Evolutionary conservation across 2,888 invertebrate genomes (phyloP).

Genomic region (Dichetophora obliterata): DNA sequence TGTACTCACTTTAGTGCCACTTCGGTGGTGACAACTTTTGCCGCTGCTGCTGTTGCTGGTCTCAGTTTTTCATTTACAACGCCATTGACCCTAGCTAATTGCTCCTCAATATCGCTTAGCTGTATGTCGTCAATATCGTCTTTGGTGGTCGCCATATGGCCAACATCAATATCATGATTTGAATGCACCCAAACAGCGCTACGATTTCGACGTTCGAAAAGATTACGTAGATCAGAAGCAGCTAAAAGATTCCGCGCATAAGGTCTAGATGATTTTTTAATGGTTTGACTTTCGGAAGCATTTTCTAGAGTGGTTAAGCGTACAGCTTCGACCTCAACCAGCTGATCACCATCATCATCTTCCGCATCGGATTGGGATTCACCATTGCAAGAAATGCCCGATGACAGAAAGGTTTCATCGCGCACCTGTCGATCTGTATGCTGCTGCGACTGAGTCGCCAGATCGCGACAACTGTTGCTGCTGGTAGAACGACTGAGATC

Average conservation of each 20-base stretch:
- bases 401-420: constrained; percentile 65
- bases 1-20: neutral
- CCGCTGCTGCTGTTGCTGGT: constrained; percentile 11
- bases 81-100: constrained; percentile 62
- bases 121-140: constrained; percentile 60
- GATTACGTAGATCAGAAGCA: constrained; percentile 59
- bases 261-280: neutral
- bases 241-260: constrained; percentile 47
- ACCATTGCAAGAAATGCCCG: constrained; percentile 67
- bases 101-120: constrained; percentile 69
- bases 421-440: constrained; percentile 29
- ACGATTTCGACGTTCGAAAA: constrained; percentile 67
- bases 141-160: too few relatives aligned
- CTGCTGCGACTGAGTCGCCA: constrained; percentile 31
- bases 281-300: neutral
- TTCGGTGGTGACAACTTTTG: neutral
- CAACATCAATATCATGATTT: constrained; percentile 44
- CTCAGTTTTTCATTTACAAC: neutral
- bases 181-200: constrained; percentile 65
- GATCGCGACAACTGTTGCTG: constrained; percentile 47
- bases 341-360: constrained; percentile 20
- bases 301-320: constrained; percentile 14
- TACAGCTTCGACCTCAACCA: constrained; percentile 44
- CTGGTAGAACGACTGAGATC: constrained; percentile 54
- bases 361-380: constrained; percentile 59